Conservation (phyloP, 2,888 invertebrate genomes). For the Sepioteuthis lessoniana region DNA sequence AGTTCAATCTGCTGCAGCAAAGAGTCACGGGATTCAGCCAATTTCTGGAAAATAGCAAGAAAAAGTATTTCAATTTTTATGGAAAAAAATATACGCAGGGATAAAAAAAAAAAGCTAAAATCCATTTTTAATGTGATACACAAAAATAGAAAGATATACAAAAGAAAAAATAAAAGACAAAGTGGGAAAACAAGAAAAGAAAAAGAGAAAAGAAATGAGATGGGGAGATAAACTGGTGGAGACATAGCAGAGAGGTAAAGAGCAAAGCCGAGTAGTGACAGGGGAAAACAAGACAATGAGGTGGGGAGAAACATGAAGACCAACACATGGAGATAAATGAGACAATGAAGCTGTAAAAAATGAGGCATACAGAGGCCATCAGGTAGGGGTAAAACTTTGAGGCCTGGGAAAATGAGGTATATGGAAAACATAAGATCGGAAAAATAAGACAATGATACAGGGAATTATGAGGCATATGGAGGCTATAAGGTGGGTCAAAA, state of each 20-base stretch:
- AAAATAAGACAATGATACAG: background rate
- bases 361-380: no score
- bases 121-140: background rate
- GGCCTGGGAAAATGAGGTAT: fast-evolving
- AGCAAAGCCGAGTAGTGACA: background rate
- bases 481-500: no score
- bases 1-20: conserved; percentile 64
- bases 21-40: conserved; percentile 66
- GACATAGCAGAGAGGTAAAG: no score
- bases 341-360: no score
- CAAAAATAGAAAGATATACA: background rate
- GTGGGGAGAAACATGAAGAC: background rate
- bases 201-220: background rate
- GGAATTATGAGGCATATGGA: no score
- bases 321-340: background rate
- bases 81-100: no score
- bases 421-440: background rate
- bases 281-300: no score
- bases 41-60: conserved; percentile 60
- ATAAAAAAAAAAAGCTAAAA: background rate
- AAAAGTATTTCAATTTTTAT: no score
- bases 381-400: no score
- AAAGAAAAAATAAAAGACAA: background rate
- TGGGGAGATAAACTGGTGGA: no score
- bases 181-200: background rate